Conservation (phyloP, 2,888 invertebrate genomes). For the Dicycla oo region DNA sequence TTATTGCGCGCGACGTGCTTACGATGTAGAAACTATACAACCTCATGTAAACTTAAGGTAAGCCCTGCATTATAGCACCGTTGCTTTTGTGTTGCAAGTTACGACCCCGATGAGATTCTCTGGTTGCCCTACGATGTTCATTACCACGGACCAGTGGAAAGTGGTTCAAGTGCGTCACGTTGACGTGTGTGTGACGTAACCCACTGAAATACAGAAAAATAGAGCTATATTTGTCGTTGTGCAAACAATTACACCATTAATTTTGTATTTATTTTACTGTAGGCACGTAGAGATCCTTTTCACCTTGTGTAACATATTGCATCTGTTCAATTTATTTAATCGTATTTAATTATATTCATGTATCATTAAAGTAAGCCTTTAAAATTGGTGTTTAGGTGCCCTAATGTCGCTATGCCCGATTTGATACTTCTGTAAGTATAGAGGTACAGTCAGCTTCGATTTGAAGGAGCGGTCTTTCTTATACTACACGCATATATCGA, state of each 20-base stretch:
- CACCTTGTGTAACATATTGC: slow-evolving; percentile 4
- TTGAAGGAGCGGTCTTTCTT: slow-evolving; percentile 33
- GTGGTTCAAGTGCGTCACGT: slow-evolving; percentile 76
- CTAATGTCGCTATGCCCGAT: background rate
- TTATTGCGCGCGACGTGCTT: slow-evolving; percentile 70
- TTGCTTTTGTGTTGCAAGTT: slow-evolving; percentile 33
- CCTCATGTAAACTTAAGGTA: slow-evolving; percentile 77
- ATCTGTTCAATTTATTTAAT: background rate
- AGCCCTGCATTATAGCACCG: slow-evolving; percentile 57
- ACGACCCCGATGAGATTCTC: slow-evolving; percentile 19
- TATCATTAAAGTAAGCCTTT: background rate
- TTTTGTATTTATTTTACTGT: background rate
- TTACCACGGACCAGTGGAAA: slow-evolving; percentile 66
- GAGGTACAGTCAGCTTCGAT: slow-evolving; percentile 12
- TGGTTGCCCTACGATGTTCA: slow-evolving; percentile 53
- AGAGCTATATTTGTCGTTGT: slow-evolving; percentile 22
- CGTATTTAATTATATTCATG: background rate
- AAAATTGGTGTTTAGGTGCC: background rate
- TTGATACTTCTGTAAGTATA: slow-evolving; percentile 7
- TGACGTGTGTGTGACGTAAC: slow-evolving; percentile 80
- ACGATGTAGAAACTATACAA: slow-evolving; percentile 76
- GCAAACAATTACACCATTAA: slow-evolving; percentile 13
- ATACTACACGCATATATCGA: slow-evolving; percentile 18
- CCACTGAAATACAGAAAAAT: slow-evolving; percentile 62
- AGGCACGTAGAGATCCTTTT: background rate